phyloP scores from a whole-genome alignment of 23 tunicate genomes.

The Styela plicata region DNA sequence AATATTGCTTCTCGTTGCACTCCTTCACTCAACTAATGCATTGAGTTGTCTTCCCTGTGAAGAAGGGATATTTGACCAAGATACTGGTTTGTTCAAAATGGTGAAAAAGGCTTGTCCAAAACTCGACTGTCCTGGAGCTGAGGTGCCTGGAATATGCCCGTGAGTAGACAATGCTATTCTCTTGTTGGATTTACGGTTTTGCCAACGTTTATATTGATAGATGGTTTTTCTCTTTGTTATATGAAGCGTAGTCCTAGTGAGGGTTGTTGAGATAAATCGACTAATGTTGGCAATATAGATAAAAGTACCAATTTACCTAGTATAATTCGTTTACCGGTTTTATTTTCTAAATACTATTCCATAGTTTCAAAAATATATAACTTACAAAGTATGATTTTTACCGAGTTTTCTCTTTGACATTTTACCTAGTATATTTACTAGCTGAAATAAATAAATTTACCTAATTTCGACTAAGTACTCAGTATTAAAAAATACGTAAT shows the following conservation, averaged over 20 bases:
- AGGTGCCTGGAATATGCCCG: neutral
- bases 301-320: neutral
- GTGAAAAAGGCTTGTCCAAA: neutral
- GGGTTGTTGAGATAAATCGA: neutral
- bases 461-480: neutral
- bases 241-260: no score
- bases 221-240: neutral
- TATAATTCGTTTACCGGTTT: no score
- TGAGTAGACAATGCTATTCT: neutral
- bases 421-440: neutral
- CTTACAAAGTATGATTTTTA: no score
- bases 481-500: neutral
- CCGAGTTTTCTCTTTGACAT: neutral
- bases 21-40: neutral
- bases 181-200: neutral
- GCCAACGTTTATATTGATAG: neutral
- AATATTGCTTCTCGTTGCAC: neutral
- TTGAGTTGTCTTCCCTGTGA: neutral
- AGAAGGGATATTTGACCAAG: neutral
- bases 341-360: no score
- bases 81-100: neutral
- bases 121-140: neutral
- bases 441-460: no score
- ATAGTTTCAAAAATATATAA: no score
- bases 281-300: neutral